Evolutionary conservation across 2,113 vertebrate genomes (phyloP).

Genomic region (Macaca mulatta): DNA sequence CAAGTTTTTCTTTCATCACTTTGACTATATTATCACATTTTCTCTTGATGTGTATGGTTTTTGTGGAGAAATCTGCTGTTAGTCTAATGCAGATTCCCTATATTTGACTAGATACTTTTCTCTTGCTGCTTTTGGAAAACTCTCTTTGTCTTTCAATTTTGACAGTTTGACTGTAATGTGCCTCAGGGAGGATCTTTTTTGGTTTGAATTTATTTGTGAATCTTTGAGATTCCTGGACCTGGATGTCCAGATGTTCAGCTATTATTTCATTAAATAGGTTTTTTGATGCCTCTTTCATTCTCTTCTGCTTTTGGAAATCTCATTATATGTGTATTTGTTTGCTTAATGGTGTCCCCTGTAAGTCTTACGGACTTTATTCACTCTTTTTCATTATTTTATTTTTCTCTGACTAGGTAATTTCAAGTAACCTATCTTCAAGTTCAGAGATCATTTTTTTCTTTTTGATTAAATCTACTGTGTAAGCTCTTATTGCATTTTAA

Average conservation of each 20-base stretch:
- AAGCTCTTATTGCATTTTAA: background rate
- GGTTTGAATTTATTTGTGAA: background rate
- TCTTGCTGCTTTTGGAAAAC: background rate
- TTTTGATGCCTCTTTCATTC: background rate
- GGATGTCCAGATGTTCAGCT: background rate
- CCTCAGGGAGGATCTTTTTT: background rate
- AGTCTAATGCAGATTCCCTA: background rate
- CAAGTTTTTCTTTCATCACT: background rate
- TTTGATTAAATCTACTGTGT: background rate
- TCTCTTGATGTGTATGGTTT: background rate
- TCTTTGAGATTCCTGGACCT: background rate
- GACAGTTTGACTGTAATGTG: background rate
- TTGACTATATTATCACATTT: background rate
- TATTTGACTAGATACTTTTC: background rate
- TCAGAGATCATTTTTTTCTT: background rate
- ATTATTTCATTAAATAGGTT: background rate
- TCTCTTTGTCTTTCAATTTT: background rate
- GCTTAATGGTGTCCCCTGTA: background rate
- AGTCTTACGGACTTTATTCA: background rate
- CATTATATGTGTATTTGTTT: background rate
- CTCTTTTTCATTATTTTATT: background rate
- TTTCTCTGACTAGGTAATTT: background rate
- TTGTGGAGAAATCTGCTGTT: background rate
- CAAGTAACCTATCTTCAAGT: background rate
- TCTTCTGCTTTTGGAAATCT: background rate